These are phyloP conservation scores for Mustela nigripes DNA, from an alignment of 2,113 vertebrate species.

Conservation along the genomic window DNA sequence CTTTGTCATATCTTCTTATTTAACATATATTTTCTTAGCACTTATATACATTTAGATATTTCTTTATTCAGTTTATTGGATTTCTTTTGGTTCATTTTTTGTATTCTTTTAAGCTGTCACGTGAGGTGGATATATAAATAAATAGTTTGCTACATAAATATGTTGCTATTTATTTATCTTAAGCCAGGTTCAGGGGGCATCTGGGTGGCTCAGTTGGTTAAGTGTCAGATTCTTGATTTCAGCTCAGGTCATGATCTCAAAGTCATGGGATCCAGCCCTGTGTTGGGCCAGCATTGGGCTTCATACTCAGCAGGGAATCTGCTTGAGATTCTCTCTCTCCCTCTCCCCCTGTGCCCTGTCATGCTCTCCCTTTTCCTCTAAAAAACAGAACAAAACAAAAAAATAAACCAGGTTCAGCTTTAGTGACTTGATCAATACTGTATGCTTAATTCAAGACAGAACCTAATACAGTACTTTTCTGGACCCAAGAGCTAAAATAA, in stretches of 20 bases:
- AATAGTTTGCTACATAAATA: not conserved
- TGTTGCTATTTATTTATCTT: conserved; percentile 1
- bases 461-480: not conserved
- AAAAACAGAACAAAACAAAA: not conserved
- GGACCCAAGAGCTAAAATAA: not conserved
- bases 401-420: not conserved
- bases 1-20: not conserved
- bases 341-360: not conserved
- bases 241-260: not conserved
- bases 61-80: conserved; percentile 20
- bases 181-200: not conserved
- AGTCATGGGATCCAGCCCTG: not conserved
- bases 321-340: not conserved
- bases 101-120: conserved; percentile 18
- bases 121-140: not conserved
- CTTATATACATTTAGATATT: not conserved
- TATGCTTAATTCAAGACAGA: not conserved
- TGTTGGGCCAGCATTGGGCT: not conserved
- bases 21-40: not conserved
- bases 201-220: not conserved
- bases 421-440: conserved; percentile 19
- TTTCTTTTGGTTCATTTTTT: not conserved
- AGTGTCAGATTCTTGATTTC: not conserved
- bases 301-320: not conserved
- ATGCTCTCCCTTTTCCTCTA: not conserved